Percentiles rank a stretch among this genome's conserved stretches.
Evolutionary conservation across 1,140 invertebrate species (phyloP).

Genomic region (Drosophila oshimai): DNA sequence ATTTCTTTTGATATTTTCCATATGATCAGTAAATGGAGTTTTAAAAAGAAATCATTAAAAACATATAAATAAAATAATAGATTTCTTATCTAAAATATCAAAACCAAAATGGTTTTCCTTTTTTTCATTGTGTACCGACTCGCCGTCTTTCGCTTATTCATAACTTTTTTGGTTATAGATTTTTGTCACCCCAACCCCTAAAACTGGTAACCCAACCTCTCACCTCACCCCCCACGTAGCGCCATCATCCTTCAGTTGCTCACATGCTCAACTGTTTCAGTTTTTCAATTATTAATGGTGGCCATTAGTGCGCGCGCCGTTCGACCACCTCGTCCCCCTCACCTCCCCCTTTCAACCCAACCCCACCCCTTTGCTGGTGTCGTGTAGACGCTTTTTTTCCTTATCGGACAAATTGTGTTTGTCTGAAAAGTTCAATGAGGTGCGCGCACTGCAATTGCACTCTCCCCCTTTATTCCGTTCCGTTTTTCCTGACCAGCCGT

Average conservation of each 20-base stretch:
- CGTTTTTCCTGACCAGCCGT: conserved; percentile 38
- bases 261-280: conserved; percentile 79
- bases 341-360: too few relatives aligned
- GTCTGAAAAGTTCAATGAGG: conserved; percentile 80
- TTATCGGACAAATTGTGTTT: conserved; percentile 81
- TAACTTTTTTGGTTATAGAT: conserved; percentile 80
- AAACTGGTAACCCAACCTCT: conserved; percentile 4
- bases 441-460: conserved; percentile 71
- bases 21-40: too few relatives aligned
- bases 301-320: conserved; percentile 75
- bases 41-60: too few relatives aligned
- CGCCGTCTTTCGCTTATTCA: conserved; percentile 66
- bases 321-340: conserved; percentile 15
- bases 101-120: neutral
- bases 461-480: neutral
- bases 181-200: conserved; percentile 59
- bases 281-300: conserved; percentile 82
- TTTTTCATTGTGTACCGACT: conserved; percentile 7
- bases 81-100: neutral
- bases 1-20: too few relatives aligned
- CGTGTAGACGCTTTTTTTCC: conserved; percentile 53
- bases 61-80: too few relatives aligned
- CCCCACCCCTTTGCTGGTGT: conserved; percentile 17
- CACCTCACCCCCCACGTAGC: conserved; percentile 12
- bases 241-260: conserved; percentile 27